phyloP scores from a whole-genome alignment of 2,797 vertebrate genomes.

The Semaprochilodus insignis region DNA sequence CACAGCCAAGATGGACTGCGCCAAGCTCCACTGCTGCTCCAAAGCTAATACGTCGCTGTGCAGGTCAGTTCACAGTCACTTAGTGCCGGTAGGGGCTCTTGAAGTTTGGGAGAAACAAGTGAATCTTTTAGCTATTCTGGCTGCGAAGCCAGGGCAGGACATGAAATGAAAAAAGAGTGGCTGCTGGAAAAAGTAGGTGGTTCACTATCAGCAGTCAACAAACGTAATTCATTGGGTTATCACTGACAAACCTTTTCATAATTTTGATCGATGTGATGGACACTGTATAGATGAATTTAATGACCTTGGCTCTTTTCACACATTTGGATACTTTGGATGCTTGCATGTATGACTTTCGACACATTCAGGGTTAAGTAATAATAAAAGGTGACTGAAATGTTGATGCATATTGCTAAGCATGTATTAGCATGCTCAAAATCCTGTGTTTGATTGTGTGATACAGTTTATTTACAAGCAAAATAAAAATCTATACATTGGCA shows the following conservation, averaged over 20 bases:
- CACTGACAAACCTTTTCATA: not conserved
- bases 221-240: not conserved
- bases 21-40: slow-evolving; percentile 97
- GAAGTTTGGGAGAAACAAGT: slow-evolving; percentile 5
- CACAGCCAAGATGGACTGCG: slow-evolving; percentile 92
- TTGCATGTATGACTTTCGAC: no score
- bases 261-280: no score
- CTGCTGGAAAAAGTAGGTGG: not conserved
- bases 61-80: slow-evolving; percentile 79
- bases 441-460: no score
- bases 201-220: not conserved
- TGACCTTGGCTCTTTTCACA: no score
- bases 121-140: slow-evolving; percentile 27
- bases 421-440: not conserved
- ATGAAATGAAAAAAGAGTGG: not conserved
- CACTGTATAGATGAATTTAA: no score
- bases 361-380: not conserved
- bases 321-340: no score
- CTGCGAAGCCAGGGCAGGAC: not conserved
- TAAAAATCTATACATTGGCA: no score
- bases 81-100: not conserved
- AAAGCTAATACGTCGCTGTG: slow-evolving; percentile 96
- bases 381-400: not conserved
- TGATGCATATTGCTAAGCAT: not conserved
- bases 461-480: no score